Conservation (phyloP, 92 coral and sea anemone species). For the Bergia sp. region DNA sequence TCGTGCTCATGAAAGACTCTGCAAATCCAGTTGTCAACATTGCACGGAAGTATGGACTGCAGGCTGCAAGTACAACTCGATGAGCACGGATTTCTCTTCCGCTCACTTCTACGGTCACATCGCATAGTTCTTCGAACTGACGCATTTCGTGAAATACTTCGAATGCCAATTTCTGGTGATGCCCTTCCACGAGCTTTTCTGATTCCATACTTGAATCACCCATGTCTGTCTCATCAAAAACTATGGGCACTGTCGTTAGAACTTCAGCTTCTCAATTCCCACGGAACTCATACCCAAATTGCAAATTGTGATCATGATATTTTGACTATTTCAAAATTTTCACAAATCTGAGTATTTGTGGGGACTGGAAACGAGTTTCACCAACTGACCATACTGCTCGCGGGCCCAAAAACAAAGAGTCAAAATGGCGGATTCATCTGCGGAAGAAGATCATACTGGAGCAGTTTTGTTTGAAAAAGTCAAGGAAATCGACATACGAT, state of each 20-base stretch:
- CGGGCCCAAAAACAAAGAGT: slow-evolving; percentile 9
- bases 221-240: slow-evolving; percentile 38
- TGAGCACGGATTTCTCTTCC: slow-evolving; percentile 84
- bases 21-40: slow-evolving; percentile 84
- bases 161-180: slow-evolving; percentile 72
- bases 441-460: neutral
- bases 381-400: slow-evolving; percentile 16
- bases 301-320: neutral
- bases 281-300: too few relatives aligned
- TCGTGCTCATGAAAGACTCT: slow-evolving; percentile 70
- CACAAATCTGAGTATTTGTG: neutral
- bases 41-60: slow-evolving; percentile 93
- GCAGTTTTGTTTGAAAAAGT: slow-evolving; percentile 39
- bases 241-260: neutral
- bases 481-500: slow-evolving; percentile 27
- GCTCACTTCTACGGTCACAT: slow-evolving; percentile 74
- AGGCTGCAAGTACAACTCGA: slow-evolving; percentile 84
- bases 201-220: slow-evolving; percentile 20
- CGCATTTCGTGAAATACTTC: slow-evolving; percentile 79
- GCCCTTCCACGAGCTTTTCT: slow-evolving; percentile 52
- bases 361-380: neutral
- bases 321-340: too few relatives aligned
- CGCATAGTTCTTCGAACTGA: slow-evolving; percentile 77
- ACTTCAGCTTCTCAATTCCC: neutral
- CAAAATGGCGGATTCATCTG: slow-evolving; percentile 16